Evolutionary conservation across 1,140 invertebrate genomes (phyloP).

Genomic region (Camponotus vicinus): DNA sequence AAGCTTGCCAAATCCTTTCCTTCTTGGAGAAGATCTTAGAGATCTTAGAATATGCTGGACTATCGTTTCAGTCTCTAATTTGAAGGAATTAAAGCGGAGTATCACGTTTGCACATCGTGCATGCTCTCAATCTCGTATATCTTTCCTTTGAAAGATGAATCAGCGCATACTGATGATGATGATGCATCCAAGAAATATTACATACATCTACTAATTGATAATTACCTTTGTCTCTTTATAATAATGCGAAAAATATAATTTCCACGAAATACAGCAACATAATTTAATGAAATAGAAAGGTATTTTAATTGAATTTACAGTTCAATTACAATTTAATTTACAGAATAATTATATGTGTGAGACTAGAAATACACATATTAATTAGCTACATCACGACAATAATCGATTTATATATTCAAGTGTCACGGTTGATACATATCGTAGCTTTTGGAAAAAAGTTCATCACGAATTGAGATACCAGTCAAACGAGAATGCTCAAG

Average conservation of each 20-base stretch:
- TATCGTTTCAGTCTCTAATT: conserved; percentile 57
- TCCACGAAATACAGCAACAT: not conserved
- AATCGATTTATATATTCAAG: not conserved
- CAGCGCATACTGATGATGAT: conserved; percentile 22
- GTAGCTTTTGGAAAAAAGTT: not conserved
- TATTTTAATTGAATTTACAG: not conserved
- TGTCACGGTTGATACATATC: not conserved
- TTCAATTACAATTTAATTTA: not conserved
- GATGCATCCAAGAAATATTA: conserved; percentile 8
- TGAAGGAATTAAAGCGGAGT: conserved; percentile 58
- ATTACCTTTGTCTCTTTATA: not conserved
- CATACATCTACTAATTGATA: not conserved
- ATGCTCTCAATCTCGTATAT: conserved; percentile 24
- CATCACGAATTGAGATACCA: not conserved
- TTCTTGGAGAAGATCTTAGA: conserved; percentile 48
- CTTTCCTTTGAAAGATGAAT: conserved; percentile 37
- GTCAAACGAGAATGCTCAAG: not conserved
- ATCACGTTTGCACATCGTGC: conserved; percentile 35
- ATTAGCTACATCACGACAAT: not conserved
- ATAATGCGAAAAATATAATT: not conserved
- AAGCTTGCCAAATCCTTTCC: conserved; percentile 32
- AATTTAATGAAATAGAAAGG: not conserved
- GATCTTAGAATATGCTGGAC: not conserved
- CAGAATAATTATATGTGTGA: not conserved
- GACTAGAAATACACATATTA: not conserved